These are phyloP conservation scores for Cydia fagiglandana DNA, from an alignment of 1,140 invertebrate genomes.

Conservation along the genomic window DNA sequence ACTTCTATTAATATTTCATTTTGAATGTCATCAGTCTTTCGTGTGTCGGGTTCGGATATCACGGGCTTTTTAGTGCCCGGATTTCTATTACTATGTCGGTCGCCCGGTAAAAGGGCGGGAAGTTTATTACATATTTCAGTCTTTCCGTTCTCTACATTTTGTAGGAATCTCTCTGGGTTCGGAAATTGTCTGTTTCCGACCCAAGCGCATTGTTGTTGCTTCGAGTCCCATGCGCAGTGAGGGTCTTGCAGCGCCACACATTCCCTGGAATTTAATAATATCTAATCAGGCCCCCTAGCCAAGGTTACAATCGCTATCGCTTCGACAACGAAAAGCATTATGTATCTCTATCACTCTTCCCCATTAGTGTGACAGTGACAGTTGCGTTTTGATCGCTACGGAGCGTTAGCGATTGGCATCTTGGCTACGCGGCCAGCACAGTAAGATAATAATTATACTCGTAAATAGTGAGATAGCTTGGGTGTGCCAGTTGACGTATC, in stretches of 20 bases:
- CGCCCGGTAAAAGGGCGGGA: slow-evolving; percentile 68
- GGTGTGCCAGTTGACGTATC: slow-evolving; percentile 18
- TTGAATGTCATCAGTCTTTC: slow-evolving; percentile 63
- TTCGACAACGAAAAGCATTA: no score
- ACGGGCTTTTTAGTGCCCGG: slow-evolving; percentile 68
- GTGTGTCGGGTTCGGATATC: slow-evolving; percentile 59
- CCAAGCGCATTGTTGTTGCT: slow-evolving; percentile 86
- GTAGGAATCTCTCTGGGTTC: slow-evolving; percentile 84
- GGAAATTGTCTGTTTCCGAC: slow-evolving; percentile 83
- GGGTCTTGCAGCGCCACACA: slow-evolving; percentile 97
- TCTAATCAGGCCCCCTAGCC: no score
- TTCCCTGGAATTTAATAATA: slow-evolving; percentile 81
- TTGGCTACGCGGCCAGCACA: no score
- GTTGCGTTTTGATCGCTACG: no score
- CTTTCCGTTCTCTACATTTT: slow-evolving; percentile 85
- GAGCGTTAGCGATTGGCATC: no score
- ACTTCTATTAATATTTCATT: slow-evolving; percentile 75
- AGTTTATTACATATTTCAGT: slow-evolving; percentile 84
- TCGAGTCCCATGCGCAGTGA: slow-evolving; percentile 97
- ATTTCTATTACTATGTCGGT: slow-evolving; percentile 66
- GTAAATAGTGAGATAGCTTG: slow-evolving; percentile 15
- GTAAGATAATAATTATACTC: slow-evolving; percentile 32
- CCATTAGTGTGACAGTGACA: no score
- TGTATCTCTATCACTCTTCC: no score
- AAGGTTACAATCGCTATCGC: no score